Base-by-base conservation (phyloP, 2,797 vertebrate genomes). In the Rhinichthys osculus region DNA sequence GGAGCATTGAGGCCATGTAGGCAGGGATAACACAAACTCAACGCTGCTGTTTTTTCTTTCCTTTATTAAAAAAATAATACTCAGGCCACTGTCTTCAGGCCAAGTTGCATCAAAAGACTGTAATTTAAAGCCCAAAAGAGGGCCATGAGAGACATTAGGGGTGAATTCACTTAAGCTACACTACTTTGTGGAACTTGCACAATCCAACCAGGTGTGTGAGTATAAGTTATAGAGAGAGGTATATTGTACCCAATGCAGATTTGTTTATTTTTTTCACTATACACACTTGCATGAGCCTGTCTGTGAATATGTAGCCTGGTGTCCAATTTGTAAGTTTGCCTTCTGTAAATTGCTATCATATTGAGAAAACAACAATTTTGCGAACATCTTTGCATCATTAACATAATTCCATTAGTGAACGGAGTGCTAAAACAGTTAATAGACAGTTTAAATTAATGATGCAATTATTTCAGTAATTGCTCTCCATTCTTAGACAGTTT, bases 1-100 rank as follows among this genome's bases (percentile, higher is more conserved):
- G 87, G 82, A 89, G 78, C 87, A 44, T 86, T 81, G 74, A 64
- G 67, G 66, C 54, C 82, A 82, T n/a, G 59, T 70, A 81, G 76
- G 82, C 72, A 81, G 16, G 16, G 86, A 83, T 79, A 85, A 83
- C 69, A 80, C 66, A 76, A 50, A 33, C 52, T 62, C 59, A 85
- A 62, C 5, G 16, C n/a, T 57, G 17, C 66, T 81, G 11, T 52
- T 70, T 59, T 54, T 83, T 78, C 54, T 59, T 40, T 47, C 3
- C 73, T 69, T 85, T 38, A 72, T 64, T 30, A 47, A 72, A 78
- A 66, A 80, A 42, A 73, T 81, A 79, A 83, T 77, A 78, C 27
- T 87, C 84, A 77, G 42, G 78, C 59, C 77, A 66, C 3, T 57
- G 27, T 71, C n/a, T 62, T 52, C 35, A 73, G 62, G 30, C 70